Evolutionary conservation across 2,797 vertebrate species (phyloP).

Genomic region (Hydrocynus forskahlii): DNA sequence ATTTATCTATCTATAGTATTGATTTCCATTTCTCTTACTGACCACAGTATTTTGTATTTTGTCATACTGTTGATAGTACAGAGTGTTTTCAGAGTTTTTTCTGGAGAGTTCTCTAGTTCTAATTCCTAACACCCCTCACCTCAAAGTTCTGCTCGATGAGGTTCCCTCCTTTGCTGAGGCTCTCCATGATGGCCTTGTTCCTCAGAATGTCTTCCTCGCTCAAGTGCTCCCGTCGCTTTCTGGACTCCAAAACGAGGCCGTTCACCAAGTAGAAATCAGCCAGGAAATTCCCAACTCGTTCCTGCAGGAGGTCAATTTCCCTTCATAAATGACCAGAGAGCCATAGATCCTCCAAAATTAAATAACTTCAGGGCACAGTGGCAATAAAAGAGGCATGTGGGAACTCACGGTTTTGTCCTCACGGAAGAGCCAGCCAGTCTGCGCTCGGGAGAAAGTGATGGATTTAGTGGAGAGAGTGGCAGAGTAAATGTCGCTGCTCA

Average conservation of each 20-base stretch:
- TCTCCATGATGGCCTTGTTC: conserved; percentile 99
- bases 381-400: not conserved
- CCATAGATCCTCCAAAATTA: not conserved
- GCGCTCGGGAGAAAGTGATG: conserved; percentile 94
- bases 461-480: conserved; percentile 98
- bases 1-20: no score
- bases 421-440: conserved; percentile 96
- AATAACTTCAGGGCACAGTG: not conserved
- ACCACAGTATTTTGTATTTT: no score
- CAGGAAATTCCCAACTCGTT: conserved; percentile 96
- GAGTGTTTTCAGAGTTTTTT: no score
- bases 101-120: not conserved
- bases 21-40: no score
- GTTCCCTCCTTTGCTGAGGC: conserved; percentile 96
- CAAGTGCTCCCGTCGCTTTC: conserved; percentile 96
- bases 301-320: conserved; percentile 72
- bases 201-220: conserved; percentile 98
- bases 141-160: conserved; percentile 97
- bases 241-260: conserved; percentile 94
- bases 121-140: conserved; percentile 69
- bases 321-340: conserved; percentile 41
- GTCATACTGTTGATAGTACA: no score
- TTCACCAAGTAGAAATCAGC: conserved; percentile 97
- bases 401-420: conserved; percentile 95
- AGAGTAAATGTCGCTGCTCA: conserved; percentile 99